Conservation (phyloP, 2,888 invertebrate genomes). For the Harpalus rufipes region DNA sequence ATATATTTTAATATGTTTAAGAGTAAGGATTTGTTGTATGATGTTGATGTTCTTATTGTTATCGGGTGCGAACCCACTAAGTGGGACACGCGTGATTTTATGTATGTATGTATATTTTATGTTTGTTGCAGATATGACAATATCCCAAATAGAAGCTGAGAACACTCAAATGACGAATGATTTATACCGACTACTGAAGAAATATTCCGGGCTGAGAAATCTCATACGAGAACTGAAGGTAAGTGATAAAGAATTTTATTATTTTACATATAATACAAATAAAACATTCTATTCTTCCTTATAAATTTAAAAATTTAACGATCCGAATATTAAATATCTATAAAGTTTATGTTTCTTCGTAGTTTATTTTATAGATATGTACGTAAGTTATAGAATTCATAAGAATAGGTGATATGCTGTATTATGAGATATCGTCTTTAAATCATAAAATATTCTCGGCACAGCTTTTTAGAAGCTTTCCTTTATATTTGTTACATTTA, state of each 20-base stretch:
- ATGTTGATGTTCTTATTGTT: no score
- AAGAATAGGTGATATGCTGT: not conserved
- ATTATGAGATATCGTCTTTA: constrained; percentile 45
- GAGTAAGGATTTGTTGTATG: no score
- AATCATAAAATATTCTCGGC: constrained; percentile 60
- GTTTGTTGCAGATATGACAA: constrained; percentile 89
- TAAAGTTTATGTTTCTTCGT: not conserved
- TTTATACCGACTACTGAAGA: constrained; percentile 93
- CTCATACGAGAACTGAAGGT: constrained; percentile 94
- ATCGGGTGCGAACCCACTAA: no score
- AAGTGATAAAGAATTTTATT: constrained; percentile 68
- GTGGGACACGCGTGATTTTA: no score
- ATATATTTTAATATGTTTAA: no score
- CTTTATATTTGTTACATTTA: constrained; percentile 66
- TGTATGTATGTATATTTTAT: constrained; percentile 7
- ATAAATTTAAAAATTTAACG: constrained; percentile 4
- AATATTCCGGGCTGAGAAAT: constrained; percentile 93
- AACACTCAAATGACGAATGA: constrained; percentile 97
- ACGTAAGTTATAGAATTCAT: not conserved
- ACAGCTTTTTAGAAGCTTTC: constrained; percentile 46
- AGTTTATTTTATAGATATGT: not conserved
- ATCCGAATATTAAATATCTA: not conserved
- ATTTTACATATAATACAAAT: constrained; percentile 1
- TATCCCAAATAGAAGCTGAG: constrained; percentile 94
- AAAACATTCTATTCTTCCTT: not conserved